Base-by-base conservation (phyloP, 2,797 vertebrate species). In the Manis javanica region DNA sequence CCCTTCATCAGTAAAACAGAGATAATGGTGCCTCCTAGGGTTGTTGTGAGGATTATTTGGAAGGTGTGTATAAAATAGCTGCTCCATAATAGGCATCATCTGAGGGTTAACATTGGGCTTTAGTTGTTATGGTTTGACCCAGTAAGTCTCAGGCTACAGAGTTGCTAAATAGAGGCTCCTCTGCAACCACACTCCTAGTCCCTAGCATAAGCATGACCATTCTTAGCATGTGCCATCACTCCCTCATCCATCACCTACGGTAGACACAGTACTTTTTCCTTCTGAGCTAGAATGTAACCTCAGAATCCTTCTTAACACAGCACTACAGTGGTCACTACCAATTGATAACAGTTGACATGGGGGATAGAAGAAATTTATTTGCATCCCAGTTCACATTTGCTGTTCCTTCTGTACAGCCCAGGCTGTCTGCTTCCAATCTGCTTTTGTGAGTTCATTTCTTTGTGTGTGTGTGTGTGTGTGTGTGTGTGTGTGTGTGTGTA, bases 251-350 rank as follows among this genome's bases (percentile, higher is more conserved):
- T 77, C 53, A 53, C 18, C 8, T 13, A 0, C 7, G 14, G 26
- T 78, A 66, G 69, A 81, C 66, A 66, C 1, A 53, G 55, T 21
- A 26, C 77, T 69, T 85, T 82, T 86, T 61, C 42, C 42, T 95
- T 66, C 26, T 6, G 18, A 11, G 42, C 81, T 29, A 3, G 24
- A 89, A n/a, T 23, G 39, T n/a, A 63, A 94, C 74, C 31, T 96
- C 85, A 31, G 68, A 63, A 79, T 92, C 82, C 49, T 91, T 84
- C 89, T 82, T 66, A 71, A 87, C 69, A 71, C n/a, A 24, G 39
- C 31, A 5, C 7, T 37, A 64, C 61, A 53, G 23, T 31, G 29
- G 91, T 85, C 21, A 5, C 42, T 34, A 29, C 63, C 42, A 64
- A 15, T 4, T 37, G 34, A n/a, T 49, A 19, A 31, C n/a, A 23